Evolutionary conservation across 2,113 vertebrate species (phyloP), one percentile per base, ranked within the genome.

Genomic region (Limanda limanda): DNA sequence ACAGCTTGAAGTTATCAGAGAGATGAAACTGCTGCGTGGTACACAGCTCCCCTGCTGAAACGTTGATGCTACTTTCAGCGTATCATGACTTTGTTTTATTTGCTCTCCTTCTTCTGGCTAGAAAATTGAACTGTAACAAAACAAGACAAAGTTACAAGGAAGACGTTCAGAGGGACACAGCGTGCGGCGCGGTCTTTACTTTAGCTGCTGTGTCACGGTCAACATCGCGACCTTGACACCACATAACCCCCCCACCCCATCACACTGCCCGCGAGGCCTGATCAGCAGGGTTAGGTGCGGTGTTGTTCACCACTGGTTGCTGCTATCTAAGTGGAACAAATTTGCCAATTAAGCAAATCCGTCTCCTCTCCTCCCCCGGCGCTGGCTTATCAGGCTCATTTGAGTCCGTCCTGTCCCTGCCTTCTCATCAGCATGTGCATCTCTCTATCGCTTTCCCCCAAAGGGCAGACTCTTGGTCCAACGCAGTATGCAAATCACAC

Each of bases 271-370:
- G 23, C 40, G 0, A 64, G 68, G 85, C 59, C 65, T 12, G 68
- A 20, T 47, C 13, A n/a, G 61, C 70, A 17, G 24, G 56, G 45
- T 57, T 76, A 74, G 83, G 71, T 67, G 76, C 42, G 62, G 56
- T 60, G 42, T 65, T 15, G 65, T 70, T 80, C 70, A 40, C 40
- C 67, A 73, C 86, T 87, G 54, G 92, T 91, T 92, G 89, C 84
- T 75, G 91, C 75, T 76, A 83, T 92, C 92, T 96, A 96, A 97
- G 93, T 95, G 92, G 95, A 96, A 95, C 92, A 95, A 96, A 96
- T 96, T 92, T 91, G 82, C 94, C 90, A 96, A 95, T 95, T 96
- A 95, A 93, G 94, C 90, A 95, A 96, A 96, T 94, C 91, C 35
- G 63, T 94, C 92, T 91, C 86, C 90, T 79, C 82, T 87, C 87